Evolutionary conservation across 2,113 vertebrate species (phyloP).

Genomic region (Bombycilla garrulus): DNA sequence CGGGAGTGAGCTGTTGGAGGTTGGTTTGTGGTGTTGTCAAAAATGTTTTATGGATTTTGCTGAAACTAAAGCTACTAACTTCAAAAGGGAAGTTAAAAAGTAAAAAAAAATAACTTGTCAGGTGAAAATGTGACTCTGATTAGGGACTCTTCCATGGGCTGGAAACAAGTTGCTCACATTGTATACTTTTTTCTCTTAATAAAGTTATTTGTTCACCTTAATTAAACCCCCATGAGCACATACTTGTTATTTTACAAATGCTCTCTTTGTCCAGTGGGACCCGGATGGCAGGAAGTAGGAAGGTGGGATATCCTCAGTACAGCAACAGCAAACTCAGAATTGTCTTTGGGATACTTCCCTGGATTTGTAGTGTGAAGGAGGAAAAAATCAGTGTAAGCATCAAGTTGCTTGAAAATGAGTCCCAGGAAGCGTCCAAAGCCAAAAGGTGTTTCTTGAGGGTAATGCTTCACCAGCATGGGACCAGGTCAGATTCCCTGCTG

Average conservation of each 20-base stretch:
- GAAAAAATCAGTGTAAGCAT: not conserved
- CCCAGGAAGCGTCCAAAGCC: not conserved
- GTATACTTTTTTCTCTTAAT: not conserved
- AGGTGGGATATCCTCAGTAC: not conserved
- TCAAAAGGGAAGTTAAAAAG: not conserved
- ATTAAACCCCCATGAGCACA: accelerated
- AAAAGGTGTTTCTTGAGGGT: not conserved
- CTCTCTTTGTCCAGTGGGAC: accelerated
- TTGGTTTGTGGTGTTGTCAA: not conserved
- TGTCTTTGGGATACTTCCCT: not conserved
- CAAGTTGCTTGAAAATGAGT: not conserved
- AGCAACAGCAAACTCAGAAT: not conserved
- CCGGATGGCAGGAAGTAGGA: not conserved
- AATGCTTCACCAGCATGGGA: not conserved
- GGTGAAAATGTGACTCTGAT: not conserved
- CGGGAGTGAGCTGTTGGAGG: not conserved
- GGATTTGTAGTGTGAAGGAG: not conserved
- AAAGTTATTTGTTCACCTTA: not conserved
- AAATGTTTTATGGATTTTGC: not conserved
- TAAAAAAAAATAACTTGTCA: not conserved
- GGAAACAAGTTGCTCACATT: not conserved
- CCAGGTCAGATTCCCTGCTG: constrained; percentile 60
- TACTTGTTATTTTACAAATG: accelerated
- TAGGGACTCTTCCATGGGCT: not conserved
- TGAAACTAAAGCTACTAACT: not conserved